Percentiles rank a stretch among this genome's conserved stretches.
Conservation (phyloP, 2,888 invertebrate species). For the Tiliacea citrago region DNA sequence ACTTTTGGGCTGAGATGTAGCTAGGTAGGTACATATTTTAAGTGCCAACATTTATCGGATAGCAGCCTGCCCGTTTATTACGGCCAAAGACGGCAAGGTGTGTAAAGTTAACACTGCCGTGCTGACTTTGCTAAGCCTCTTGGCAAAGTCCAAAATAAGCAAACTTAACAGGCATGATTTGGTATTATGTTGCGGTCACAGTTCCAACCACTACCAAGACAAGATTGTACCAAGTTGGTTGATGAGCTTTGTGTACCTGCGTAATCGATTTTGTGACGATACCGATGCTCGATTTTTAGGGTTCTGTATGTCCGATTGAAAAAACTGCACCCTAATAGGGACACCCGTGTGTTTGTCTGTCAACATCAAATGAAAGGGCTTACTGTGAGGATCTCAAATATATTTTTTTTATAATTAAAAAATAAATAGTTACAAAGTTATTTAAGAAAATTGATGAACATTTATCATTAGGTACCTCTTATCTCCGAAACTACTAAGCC, state of each 20-base stretch:
- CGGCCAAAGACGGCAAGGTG: conserved; percentile 18
- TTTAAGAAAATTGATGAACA: too few relatives aligned
- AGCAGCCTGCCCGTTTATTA: background rate
- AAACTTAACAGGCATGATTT: conserved; percentile 38
- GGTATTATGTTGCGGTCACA: conserved; percentile 42
- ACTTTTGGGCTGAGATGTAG: too few relatives aligned
- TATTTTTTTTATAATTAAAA: too few relatives aligned
- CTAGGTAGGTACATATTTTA: background rate
- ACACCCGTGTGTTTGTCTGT: too few relatives aligned
- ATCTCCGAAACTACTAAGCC: too few relatives aligned
- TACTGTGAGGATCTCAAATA: too few relatives aligned
- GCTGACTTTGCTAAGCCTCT: conserved; percentile 48
- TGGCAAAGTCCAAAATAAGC: conserved; percentile 37
- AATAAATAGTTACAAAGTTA: too few relatives aligned
- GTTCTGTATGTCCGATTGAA: too few relatives aligned
- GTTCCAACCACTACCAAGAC: conserved; percentile 7
- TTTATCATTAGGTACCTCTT: too few relatives aligned
- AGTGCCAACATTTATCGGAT: conserved; percentile 3
- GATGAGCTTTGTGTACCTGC: background rate
- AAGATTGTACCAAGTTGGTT: conserved; percentile 15
- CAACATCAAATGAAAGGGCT: too few relatives aligned
- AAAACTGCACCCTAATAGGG: too few relatives aligned
- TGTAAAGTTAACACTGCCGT: conserved; percentile 28
- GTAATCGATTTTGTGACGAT: background rate
- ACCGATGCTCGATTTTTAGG: background rate